These are phyloP conservation scores for Grapholita molesta DNA, from an alignment of 1,140 invertebrate species.

Conservation along the genomic window DNA sequence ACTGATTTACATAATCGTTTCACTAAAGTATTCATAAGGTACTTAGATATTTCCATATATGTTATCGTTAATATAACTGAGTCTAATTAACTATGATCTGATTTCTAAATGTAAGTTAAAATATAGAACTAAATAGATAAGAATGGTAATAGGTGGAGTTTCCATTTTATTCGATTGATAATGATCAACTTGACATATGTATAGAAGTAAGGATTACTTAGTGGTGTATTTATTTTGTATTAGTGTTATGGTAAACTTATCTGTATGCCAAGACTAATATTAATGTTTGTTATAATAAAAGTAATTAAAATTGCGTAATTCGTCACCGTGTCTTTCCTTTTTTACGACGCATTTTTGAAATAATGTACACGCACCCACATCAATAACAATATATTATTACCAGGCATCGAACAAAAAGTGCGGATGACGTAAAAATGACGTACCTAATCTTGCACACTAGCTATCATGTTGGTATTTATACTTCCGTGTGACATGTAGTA, in stretches of 20 bases:
- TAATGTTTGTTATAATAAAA: slow-evolving; percentile 56
- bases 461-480: no score
- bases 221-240: slow-evolving; percentile 16
- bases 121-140: neutral
- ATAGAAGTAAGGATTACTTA: slow-evolving; percentile 22
- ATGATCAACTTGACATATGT: slow-evolving; percentile 25
- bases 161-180: slow-evolving; percentile 1
- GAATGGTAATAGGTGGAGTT: neutral
- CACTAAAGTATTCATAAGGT: slow-evolving; percentile 48
- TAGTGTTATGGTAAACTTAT: slow-evolving; percentile 34
- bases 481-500: no score
- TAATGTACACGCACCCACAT: no score
- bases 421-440: no score
- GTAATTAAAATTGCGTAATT: slow-evolving; percentile 28
- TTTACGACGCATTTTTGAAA: neutral
- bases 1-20: slow-evolving; percentile 71
- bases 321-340: neutral
- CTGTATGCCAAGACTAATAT: slow-evolving; percentile 40
- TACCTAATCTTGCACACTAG: no score
- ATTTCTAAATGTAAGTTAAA: slow-evolving; percentile 26
- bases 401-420: no score
- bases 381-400: no score
- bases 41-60: slow-evolving; percentile 57
- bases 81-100: slow-evolving; percentile 24
- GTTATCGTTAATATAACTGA: slow-evolving; percentile 41